Evolutionary conservation across 2,797 vertebrate genomes (phyloP).

Genomic region (Oreortyx pictus): DNA sequence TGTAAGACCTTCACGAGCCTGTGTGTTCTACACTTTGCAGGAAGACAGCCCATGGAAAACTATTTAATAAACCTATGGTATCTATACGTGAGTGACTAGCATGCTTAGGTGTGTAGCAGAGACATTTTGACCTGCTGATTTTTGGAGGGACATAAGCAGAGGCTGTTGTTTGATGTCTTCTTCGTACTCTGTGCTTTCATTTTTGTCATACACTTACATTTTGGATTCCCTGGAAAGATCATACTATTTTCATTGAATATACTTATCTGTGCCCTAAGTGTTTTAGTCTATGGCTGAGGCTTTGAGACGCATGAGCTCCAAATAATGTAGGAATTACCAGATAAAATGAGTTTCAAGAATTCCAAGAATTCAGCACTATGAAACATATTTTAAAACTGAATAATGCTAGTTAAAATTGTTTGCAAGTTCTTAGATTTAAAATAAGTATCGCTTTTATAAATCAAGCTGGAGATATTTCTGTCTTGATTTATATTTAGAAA

Average conservation of each 20-base stretch:
- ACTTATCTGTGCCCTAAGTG: background rate
- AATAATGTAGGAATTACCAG: background rate
- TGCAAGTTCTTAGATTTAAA: background rate
- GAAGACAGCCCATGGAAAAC: rapidly evolving
- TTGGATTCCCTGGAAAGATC: background rate
- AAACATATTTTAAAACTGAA: background rate
- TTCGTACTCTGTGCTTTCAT: background rate
- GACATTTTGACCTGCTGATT: background rate
- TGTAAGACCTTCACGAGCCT: background rate
- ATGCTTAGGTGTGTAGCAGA: background rate
- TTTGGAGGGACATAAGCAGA: background rate
- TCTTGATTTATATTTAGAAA: constrained; percentile 62
- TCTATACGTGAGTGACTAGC: background rate
- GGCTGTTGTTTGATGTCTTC: background rate
- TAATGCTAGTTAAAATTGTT: background rate
- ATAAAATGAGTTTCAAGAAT: background rate
- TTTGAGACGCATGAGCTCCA: background rate
- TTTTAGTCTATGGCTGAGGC: background rate
- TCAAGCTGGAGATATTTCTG: constrained; percentile 46
- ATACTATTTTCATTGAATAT: background rate
- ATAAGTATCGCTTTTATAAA: constrained; percentile 43
- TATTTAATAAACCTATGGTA: background rate
- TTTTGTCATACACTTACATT: background rate
- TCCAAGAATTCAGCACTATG: background rate
- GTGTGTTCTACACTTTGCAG: background rate